These are phyloP conservation scores for Seira ritae DNA, from an alignment of 2,888 invertebrate genomes.

Conservation along the genomic window DNA sequence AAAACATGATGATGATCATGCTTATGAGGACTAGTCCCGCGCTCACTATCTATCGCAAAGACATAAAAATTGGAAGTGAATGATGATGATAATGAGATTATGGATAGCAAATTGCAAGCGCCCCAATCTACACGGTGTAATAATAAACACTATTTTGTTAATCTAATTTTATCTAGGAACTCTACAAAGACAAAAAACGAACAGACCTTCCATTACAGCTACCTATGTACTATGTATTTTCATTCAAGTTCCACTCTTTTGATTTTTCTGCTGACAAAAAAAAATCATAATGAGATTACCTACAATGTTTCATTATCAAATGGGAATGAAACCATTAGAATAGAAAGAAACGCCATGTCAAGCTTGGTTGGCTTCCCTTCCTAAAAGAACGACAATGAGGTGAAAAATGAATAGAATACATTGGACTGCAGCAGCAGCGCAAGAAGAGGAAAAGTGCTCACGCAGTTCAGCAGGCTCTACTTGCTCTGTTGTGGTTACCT, in stretches of 20 bases:
- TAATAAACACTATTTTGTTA: no score
- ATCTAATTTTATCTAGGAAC: no score
- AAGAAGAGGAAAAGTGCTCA: neutral
- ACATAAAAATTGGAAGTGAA: neutral
- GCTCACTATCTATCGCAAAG: no score
- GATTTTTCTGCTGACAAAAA: constrained; percentile 5
- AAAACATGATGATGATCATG: no score
- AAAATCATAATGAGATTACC: constrained; percentile 23
- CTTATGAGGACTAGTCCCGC: neutral
- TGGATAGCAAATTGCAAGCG: constrained; percentile 6
- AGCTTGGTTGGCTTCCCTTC: constrained; percentile 39
- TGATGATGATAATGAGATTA: constrained; percentile 30
- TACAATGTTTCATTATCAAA: constrained; percentile 35
- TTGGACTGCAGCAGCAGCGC: neutral
- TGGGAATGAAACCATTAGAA: constrained; percentile 36
- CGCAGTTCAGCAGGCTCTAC: neutral
- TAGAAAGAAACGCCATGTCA: constrained; percentile 1
- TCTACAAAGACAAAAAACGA: no score
- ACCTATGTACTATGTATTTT: neutral
- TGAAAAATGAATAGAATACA: constrained; percentile 9
- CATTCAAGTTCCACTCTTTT: constrained; percentile 1
- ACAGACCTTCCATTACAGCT: neutral
- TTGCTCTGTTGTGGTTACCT: constrained; percentile 19
- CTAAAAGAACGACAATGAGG: neutral
- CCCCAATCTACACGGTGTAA: constrained; percentile 19